Percentiles rank a stretch among this genome's conserved stretches.
phyloP scores from a whole-genome alignment of 2,888 invertebrate species.

The Troides oblongomaculatus region DNA sequence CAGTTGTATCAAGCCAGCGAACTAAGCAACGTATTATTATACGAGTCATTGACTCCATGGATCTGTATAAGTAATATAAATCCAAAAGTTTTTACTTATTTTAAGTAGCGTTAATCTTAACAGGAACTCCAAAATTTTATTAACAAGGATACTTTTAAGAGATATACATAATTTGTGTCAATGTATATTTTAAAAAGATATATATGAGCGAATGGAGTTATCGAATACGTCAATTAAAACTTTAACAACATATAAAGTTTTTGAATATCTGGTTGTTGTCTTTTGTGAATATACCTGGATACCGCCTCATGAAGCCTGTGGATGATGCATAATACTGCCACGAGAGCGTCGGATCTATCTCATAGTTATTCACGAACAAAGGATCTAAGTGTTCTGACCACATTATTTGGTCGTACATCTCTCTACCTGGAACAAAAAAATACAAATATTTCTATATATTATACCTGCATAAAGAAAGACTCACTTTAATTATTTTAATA shows the following conservation, averaged over 20 bases:
- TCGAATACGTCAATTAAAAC: too few relatives aligned
- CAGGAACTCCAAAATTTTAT: too few relatives aligned
- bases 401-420: slow-evolving; percentile 92
- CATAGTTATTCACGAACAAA: slow-evolving; percentile 93
- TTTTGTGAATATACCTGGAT: slow-evolving; percentile 86
- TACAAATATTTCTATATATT: neutral
- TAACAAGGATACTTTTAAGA: too few relatives aligned
- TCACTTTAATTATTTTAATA: neutral
- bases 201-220: too few relatives aligned
- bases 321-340: slow-evolving; percentile 99
- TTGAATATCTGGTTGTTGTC: neutral
- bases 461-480: neutral
- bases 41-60: too few relatives aligned
- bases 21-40: neutral
- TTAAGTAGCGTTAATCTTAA: too few relatives aligned
- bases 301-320: slow-evolving; percentile 96
- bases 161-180: too few relatives aligned
- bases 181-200: too few relatives aligned
- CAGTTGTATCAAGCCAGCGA: neutral
- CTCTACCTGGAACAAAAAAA: slow-evolving; percentile 79
- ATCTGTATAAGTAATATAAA: too few relatives aligned
- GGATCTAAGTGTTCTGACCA: slow-evolving; percentile 97
- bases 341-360: slow-evolving; percentile 93
- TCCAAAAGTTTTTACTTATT: too few relatives aligned
- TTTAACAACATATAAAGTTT: neutral